Evolutionary conservation across 92 coral and sea anemone genomes (phyloP), one percentile per base, ranked within the genome.

Genomic region (Parazoanthus atlanticus): DNA sequence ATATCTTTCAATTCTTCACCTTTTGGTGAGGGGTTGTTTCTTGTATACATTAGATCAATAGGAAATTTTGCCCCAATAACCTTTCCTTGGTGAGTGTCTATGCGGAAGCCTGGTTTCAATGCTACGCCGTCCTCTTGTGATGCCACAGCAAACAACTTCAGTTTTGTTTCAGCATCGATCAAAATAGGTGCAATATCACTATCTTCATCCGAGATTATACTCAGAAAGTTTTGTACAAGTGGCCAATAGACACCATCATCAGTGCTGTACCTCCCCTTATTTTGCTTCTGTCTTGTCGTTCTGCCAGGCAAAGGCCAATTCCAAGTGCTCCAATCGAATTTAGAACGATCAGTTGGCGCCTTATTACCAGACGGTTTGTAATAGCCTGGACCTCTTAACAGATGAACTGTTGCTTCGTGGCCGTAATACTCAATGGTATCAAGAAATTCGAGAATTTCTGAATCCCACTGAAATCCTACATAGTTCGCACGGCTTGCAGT

Each of bases 221-320:
- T 66, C 86, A 91, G 52, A 88, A 88, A 70, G 74, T 78, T 88
- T 91, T 88, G 81, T 64, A 84, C 71, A 74, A 91, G 54, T 74
- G 91, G 90, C 93, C 93, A 91, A 61, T 83, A 88, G 75, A 88
- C 81, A 88, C 91, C 88, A 75, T 70, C 84, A 28, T 79, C 86
- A 76, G 91, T 91, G 12, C 89, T 88, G 64, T 91, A 91, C 69
- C 93, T 88, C 73, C 89, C 93, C 93, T 91, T 91, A 40, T 82
- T 91, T 91, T 69, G 32, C 85, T 88, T 88, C 70, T 91, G 93
- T 41, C 90, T 34, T n/a, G 93, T 82, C 56, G 91, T 91, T 47
- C 93, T 65, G 46, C 91, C 93, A 40, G 93, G 89, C 84, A 91
- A 84, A 32, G 93, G 93, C 93, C 93, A 91, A 36, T 91, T 91